Base-by-base conservation (phyloP, 2,888 invertebrate genomes). In the Phortica okadai region DNA sequence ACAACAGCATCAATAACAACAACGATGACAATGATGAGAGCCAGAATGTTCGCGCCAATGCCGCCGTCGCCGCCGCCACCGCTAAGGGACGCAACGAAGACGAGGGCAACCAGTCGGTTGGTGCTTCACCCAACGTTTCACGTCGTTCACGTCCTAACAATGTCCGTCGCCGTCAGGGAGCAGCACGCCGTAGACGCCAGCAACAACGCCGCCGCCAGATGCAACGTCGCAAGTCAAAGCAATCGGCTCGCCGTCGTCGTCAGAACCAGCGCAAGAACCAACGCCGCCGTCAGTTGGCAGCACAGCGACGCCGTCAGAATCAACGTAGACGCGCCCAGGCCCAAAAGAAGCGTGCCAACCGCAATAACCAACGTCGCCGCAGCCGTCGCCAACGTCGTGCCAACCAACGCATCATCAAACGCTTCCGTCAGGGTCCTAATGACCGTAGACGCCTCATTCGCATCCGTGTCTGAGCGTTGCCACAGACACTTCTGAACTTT, bases 331-430 rank as follows among this genome's bases (percentile, higher is more conserved):
- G 16, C 45, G 4, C 8, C 50, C 50, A 50, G 10, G 14, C 14
- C 50, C 8, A 14, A 6, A 50, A 33, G 21, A 69, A 69, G 21
- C 45, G 69, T 10, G 25, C 6, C 25, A 62, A 62, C 50, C 33
- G 33, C 56, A 56, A 11, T 11, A 25, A 44, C 1, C 44, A 16
- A 8, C 41, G 42, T n/a, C 41, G 66, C 8, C 82, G 79, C 14
- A 83, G 81, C 56, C 82, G 75, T 21, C 81, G 75, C 74, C 82
- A 80, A 67, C 80, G 73, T 21, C 80, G 80, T 56, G 79, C 73
- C 66, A 82, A 80, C 74, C 56, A 70, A 44, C 84, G 82, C 10
- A 77, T 76, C 10, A 73, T 81, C 56, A 74, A 73, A 8, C 84
- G 84, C 6, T 69, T 83, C 76, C 86, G 82, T 11, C 81, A 80